Evolutionary conservation across 1,140 invertebrate species (phyloP).

Genomic region (Penaeus japonicus): DNA sequence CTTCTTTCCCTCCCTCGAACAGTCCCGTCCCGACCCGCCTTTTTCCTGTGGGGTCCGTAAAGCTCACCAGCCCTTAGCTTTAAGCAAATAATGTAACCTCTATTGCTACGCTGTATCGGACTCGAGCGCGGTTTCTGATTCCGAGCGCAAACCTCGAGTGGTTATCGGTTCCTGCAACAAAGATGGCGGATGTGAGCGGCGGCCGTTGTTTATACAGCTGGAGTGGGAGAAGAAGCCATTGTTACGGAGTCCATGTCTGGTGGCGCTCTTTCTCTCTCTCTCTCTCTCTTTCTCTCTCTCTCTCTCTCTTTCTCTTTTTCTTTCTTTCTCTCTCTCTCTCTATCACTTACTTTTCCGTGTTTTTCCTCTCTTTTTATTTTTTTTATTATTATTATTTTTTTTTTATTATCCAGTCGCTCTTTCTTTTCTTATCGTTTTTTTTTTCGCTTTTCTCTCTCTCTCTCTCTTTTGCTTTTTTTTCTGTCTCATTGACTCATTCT

Average conservation of each 20-base stretch:
- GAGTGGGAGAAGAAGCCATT: not conserved
- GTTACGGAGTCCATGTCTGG: not conserved
- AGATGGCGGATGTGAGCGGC: constrained; percentile 3
- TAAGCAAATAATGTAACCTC: too few relatives aligned
- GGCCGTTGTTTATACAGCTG: not conserved
- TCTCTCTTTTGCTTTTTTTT: too few relatives aligned
- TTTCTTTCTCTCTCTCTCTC: not conserved
- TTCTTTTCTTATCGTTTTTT: too few relatives aligned
- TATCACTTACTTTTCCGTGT: too few relatives aligned
- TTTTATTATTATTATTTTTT: not conserved
- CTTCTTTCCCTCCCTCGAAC: not conserved
- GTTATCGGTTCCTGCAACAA: not conserved
- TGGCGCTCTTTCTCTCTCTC: not conserved
- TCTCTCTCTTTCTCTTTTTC: not conserved
- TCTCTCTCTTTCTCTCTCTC: not conserved
- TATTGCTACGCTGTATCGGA: too few relatives aligned
- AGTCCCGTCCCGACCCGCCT: too few relatives aligned
- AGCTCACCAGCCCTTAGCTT: too few relatives aligned
- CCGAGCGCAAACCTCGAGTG: not conserved
- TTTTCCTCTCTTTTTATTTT: not conserved
- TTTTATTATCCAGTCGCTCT: too few relatives aligned
- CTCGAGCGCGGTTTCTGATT: not conserved
- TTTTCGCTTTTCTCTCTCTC: too few relatives aligned
- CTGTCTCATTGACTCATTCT: too few relatives aligned
- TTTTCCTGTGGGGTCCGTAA: not conserved